Percentiles rank a stretch among this genome's conserved stretches.
Conservation (phyloP, 2,113 vertebrate genomes). For the Gallinago jamesoni region DNA sequence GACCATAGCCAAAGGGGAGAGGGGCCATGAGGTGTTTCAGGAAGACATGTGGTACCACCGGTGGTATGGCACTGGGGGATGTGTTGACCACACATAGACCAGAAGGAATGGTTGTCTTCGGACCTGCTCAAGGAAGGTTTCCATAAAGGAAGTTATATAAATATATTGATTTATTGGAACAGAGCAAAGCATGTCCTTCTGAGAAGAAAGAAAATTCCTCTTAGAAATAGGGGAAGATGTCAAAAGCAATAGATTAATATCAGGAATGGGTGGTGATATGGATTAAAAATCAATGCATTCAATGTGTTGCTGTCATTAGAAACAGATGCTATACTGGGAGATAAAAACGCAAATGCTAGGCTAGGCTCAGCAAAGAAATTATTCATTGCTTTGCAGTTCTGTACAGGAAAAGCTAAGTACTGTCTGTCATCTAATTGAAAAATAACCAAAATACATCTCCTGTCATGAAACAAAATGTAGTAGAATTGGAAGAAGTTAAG, state of each 20-base stretch:
- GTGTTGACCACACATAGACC: neutral
- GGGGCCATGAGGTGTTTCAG: neutral
- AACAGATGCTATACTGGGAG: neutral
- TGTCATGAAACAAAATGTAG: neutral
- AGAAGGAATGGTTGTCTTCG: neutral
- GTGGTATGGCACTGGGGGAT: neutral
- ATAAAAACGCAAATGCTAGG: constrained; percentile 39
- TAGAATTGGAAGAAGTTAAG: neutral
- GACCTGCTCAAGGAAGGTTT: neutral
- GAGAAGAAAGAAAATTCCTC: neutral
- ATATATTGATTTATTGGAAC: neutral
- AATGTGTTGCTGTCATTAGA: neutral
- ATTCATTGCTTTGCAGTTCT: neutral
- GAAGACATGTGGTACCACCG: neutral
- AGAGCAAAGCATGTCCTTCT: neutral
- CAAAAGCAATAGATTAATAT: neutral
- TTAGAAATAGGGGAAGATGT: neutral
- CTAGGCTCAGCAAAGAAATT: constrained; percentile 24
- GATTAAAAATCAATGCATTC: neutral
- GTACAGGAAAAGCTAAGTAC: neutral
- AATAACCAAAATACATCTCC: neutral
- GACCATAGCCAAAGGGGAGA: neutral
- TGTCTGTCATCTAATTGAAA: constrained; percentile 1
- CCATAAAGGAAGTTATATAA: neutral
- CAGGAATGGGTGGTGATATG: neutral